Evolutionary conservation across 37 sponge, comb jelly and placozoan genomes (phyloP).

Genomic region (Trichoplax adhaerens): DNA sequence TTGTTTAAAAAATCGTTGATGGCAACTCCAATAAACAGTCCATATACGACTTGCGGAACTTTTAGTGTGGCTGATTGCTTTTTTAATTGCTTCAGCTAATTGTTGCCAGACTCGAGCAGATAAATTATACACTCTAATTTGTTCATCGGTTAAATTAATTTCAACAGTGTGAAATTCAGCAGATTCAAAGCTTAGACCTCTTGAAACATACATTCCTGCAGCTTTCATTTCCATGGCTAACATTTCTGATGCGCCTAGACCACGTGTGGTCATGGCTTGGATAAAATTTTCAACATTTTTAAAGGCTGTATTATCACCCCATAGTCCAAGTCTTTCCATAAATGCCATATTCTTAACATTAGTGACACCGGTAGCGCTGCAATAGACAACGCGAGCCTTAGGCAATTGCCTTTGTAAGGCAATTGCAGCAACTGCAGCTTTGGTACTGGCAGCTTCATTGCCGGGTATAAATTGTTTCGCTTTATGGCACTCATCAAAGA

Average conservation of each 20-base stretch:
- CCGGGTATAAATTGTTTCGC: conserved; percentile 36
- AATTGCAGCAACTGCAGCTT: conserved; percentile 34
- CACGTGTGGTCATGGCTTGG: conserved; percentile 25
- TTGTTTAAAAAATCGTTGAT: conserved; percentile 53
- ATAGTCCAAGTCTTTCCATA: conserved; percentile 45
- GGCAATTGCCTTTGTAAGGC: conserved; percentile 33
- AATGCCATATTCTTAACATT: conserved; percentile 42
- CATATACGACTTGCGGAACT: conserved; percentile 4
- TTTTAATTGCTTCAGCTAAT: conserved; percentile 18
- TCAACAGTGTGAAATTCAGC: conserved; percentile 28
- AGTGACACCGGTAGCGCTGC: conserved; percentile 47
- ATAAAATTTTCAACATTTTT: conserved; percentile 25
- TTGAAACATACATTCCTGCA: conserved; percentile 32
- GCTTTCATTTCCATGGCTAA: conserved; percentile 53
- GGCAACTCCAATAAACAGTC: conserved; percentile 26
- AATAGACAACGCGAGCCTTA: conserved; percentile 37
- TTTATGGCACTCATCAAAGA: conserved; percentile 50
- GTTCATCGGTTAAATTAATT: conserved; percentile 19
- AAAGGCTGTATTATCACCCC: conserved; percentile 31
- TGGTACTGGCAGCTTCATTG: conserved; percentile 33
- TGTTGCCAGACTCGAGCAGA: conserved; percentile 38
- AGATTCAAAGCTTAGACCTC: conserved; percentile 30
- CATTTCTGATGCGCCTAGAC: conserved; percentile 49
- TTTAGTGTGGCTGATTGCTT: conserved; percentile 14
- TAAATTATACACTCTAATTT: conserved; percentile 14